Base-by-base conservation (phyloP, 2,888 invertebrate species). In the Rhagonycha lutea region DNA sequence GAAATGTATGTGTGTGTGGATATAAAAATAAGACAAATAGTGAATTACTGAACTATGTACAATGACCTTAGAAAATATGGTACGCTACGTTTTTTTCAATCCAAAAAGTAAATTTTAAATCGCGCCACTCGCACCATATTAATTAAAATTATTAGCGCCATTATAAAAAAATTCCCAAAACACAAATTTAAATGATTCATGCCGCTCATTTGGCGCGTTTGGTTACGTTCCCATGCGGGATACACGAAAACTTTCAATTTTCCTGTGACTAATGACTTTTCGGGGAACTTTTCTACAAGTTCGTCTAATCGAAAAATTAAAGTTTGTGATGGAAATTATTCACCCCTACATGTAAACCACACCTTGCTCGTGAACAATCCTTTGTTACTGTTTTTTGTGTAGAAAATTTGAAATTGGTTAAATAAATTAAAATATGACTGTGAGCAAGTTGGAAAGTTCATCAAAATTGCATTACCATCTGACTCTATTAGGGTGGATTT, bases 21-120 rank as follows among this genome's bases (percentile, higher is more conserved):
- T 65, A 65, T 65, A 65, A 65, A 65, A 65, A 65, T 65, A 65
- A 65, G 26, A 65, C 63, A 65, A 65, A 65, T 65, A 65, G 63
- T 65, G 26, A 65, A 65, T 65, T 65, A 65, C 63, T 65, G 63
- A 65, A 65, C 63, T 24, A 24, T 65, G 63, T 65, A 24, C 63
- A 65, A 65, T 65, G 63, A 65, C 63, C 63, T 65, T 65, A 65
- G 26, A 65, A 65, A 14, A 24, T 65, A 24, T 65, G 63, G 23
- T 24, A 24, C 63, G 63, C 10, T 62, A 62, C 62, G 14, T 24
- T 24, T 26, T 65, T 26, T 3, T n/a, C n/a, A 47, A 7, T n/a
- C 47, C n/a, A 47, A 47, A 47, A 47, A 47, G 8, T 28, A 28
- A 28, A 47, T 11, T n/a, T n/a, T n/a, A 47, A 47, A n/a, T 47